Conservation (phyloP, 2,797 vertebrate species). For the Acanthurus tractus region DNA sequence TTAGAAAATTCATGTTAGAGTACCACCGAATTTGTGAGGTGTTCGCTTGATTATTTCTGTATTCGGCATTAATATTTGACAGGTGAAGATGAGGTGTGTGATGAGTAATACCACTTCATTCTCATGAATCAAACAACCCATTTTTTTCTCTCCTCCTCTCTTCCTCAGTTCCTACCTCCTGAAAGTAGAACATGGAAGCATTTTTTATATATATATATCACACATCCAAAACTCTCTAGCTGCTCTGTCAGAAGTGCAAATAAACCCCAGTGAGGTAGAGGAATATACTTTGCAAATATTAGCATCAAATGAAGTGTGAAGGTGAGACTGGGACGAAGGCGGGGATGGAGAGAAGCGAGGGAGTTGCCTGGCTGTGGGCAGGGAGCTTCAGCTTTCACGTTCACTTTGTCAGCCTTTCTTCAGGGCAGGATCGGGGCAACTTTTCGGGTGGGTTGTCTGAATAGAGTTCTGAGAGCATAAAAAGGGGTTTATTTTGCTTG, state of each 20-base stretch:
- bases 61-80: conserved; percentile 24
- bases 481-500: conserved; percentile 47
- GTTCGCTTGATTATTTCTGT: conserved; percentile 31
- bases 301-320: conserved; percentile 79
- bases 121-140: conserved; percentile 36
- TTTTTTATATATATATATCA: conserved; percentile 36
- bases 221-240: conserved; percentile 53
- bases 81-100: no score
- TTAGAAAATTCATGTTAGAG: conserved; percentile 38
- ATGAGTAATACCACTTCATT: conserved; percentile 17
- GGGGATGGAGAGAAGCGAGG: conserved; percentile 25
- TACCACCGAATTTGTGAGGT: conserved; percentile 14
- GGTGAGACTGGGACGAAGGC: conserved; percentile 62
- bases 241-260: conserved; percentile 75
- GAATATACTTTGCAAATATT: conserved; percentile 75
- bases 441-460: conserved; percentile 57
- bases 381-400: conserved; percentile 38
- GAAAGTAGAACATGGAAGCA: conserved; percentile 54
- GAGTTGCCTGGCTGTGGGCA: conserved; percentile 34
- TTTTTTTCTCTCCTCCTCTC: conserved; percentile 5
- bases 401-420: conserved; percentile 54
- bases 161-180: conserved; percentile 37
- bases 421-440: conserved; percentile 48
- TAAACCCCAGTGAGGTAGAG: conserved; percentile 57
- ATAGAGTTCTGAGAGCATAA: conserved; percentile 59